Percentiles rank a stretch among this genome's conserved stretches.
Conservation (phyloP, 30 jellyfish, hydroid and myxozoan genomes). For the Aurelia sp. region DNA sequence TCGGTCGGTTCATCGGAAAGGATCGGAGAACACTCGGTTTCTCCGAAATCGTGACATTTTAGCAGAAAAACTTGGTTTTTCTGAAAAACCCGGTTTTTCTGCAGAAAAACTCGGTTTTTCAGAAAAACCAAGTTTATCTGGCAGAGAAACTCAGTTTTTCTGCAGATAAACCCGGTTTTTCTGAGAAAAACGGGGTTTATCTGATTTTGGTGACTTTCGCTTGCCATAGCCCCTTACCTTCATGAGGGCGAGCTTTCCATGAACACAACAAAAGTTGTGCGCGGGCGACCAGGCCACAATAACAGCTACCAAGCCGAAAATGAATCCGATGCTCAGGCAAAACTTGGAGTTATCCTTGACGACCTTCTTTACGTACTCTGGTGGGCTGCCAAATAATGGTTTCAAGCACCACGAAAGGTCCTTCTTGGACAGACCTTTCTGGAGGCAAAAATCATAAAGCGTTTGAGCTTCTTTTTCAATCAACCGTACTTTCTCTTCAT, state of each 20-base stretch:
- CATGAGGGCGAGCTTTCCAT: constrained; percentile 66
- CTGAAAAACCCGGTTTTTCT: too few relatives aligned
- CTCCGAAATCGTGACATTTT: too few relatives aligned
- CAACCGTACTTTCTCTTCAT: constrained; percentile 58
- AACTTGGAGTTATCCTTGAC: constrained; percentile 51
- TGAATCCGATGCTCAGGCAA: constrained; percentile 21
- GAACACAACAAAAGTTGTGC: constrained; percentile 57
- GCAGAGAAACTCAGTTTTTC: too few relatives aligned
- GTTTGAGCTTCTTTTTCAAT: constrained; percentile 76
- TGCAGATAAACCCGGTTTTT: too few relatives aligned
- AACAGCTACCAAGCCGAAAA: constrained; percentile 41
- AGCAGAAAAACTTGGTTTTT: too few relatives aligned
- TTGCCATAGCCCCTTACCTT: constrained; percentile 53
- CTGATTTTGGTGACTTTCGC: too few relatives aligned
- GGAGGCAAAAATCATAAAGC: constrained; percentile 58
- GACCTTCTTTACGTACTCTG: constrained; percentile 37
- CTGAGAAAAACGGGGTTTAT: too few relatives aligned
- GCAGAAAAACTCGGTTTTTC: too few relatives aligned
- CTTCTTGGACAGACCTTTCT: constrained; percentile 62
- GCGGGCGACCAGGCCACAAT: constrained; percentile 65
- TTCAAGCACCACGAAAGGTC: constrained; percentile 59
- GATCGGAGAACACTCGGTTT: too few relatives aligned
- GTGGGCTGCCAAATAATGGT: constrained; percentile 60
- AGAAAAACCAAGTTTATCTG: too few relatives aligned
- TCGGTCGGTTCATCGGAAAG: too few relatives aligned